Base-by-base conservation (phyloP, 1,140 invertebrate species). In the Acromyrmex heyeri region DNA sequence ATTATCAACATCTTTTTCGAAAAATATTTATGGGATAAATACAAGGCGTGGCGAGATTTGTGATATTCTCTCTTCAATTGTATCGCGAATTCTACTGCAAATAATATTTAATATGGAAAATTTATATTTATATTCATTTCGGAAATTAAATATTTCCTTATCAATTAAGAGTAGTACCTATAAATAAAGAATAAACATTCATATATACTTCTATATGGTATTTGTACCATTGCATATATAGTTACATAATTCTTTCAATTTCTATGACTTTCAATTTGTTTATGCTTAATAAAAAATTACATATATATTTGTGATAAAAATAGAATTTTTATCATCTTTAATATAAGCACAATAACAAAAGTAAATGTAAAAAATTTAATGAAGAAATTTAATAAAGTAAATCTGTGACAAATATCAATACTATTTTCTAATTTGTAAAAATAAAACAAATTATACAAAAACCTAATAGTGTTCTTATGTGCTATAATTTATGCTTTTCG, bases 21-120 rank as follows among this genome's bases (percentile, higher is more conserved):
- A 89, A 85, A 87, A 83, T 87, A 81, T 69, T 79, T 79, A 55
- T 70, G 3, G 50, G 34, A 59, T 70, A 59, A 70, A 70, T 69
- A 83, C 57, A 75, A 18, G 55, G 18, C 38, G 53, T 73, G 34
- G 8, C 34, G n/a, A 76, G 21, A 61, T 76, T 38, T 24, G 18
- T 57, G 53, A 38, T 24, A n/a, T 14, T 38, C 53, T 48, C 34
- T 77, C 16, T 61, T 77, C 10, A 76, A 44, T 76, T 78, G 64
- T 76, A 34, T 69, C 65, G 44, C 61, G 12, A 27, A 85, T 81
- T 82, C 72, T 57, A 48, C 73, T 81, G 50, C 48, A 73, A 90
- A 86, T 78, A 57, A 82, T 57, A 59, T 61, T 5, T 83, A 64
- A 64, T 18, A 57, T 73, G 55, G 59, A 70, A 64, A 73, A 61